Evolutionary conservation across 2,888 invertebrate species (phyloP), one percentile per base, ranked within the genome.

Genomic region (Cenopis cana): DNA sequence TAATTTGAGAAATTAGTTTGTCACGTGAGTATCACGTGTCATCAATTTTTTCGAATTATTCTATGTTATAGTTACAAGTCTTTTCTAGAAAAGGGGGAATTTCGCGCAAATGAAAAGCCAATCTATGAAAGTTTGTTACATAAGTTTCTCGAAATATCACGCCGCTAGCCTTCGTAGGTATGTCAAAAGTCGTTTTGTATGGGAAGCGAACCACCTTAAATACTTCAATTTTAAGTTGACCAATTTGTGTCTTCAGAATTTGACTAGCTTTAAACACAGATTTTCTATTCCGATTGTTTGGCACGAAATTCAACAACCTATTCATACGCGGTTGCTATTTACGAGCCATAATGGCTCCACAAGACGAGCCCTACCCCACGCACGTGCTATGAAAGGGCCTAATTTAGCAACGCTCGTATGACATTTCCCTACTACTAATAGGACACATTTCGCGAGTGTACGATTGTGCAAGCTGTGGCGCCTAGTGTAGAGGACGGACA

Each of bases 381-480:
- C 68, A 54, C 50, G 52, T 50, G 33, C 61, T 62, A 56, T 66
- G 55, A 71, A 71, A 67, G 67, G 66, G 67, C 60, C 71, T 61
- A 71, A 77, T 78, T 78, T 81, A 75, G 74, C 75, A 72, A 74
- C 79, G 76, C 74, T 78, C 78, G 65, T 74, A 83, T 85, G 84
- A 84, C 85, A 85, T 86, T 85, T 84, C 82, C 85, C 85, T 81
- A 81, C 82, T 74, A 78, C 87, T 89, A 89, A 88, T 89, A 87
- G 85, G 89, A 89, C 88, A 85, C 86, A 88, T 89, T 86, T 88
- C 85, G 82, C 78, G 81, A 36, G 68, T 79, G 81, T 81, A 81
- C 75, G 78, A 85, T 88, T 86, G 86, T 85, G 84, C 81, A 80
- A 81, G 80, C 82, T 74, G 69, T 81, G 86, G 89, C 87, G 86